A percentile compares a stretch with the other conserved stretches of the same genome.
Evolutionary conservation across 1,140 invertebrate species (phyloP).

Genomic region (Aphelenchoides besseyi): DNA sequence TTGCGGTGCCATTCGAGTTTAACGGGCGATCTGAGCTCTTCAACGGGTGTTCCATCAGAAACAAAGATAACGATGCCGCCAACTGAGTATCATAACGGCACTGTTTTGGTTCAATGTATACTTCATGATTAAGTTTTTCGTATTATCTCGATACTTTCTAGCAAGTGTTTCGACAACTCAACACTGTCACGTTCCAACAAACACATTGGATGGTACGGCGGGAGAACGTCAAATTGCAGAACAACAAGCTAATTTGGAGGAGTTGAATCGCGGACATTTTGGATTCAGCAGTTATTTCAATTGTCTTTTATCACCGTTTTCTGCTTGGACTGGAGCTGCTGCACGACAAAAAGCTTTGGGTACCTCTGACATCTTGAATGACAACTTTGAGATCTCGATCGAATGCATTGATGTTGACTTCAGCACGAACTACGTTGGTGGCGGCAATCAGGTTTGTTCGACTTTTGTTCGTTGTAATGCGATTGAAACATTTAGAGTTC

Average conservation of each 20-base stretch:
- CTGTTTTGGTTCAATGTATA: background rate
- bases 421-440: constrained; percentile 49
- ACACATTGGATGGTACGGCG: background rate
- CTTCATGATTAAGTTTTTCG: background rate
- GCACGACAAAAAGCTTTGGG: background rate
- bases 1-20: background rate
- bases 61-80: constrained; percentile 1
- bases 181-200: background rate
- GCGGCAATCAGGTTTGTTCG: constrained; percentile 64
- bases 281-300: background rate
- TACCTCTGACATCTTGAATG: constrained; percentile 52
- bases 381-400: constrained; percentile 91
- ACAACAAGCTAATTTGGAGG: too few relatives aligned
- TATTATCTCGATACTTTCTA: background rate
- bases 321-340: background rate
- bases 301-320: background rate
- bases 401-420: constrained; percentile 71
- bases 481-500: constrained; percentile 88
- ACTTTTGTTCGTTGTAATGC: constrained; percentile 83
- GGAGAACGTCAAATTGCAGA: background rate
- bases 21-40: background rate
- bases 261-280: too few relatives aligned
- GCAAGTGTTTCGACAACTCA: background rate
- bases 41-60: background rate
- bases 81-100: background rate